Evolutionary conservation across 1,140 invertebrate species (phyloP).

Genomic region (Caenorhabditis latens): DNA sequence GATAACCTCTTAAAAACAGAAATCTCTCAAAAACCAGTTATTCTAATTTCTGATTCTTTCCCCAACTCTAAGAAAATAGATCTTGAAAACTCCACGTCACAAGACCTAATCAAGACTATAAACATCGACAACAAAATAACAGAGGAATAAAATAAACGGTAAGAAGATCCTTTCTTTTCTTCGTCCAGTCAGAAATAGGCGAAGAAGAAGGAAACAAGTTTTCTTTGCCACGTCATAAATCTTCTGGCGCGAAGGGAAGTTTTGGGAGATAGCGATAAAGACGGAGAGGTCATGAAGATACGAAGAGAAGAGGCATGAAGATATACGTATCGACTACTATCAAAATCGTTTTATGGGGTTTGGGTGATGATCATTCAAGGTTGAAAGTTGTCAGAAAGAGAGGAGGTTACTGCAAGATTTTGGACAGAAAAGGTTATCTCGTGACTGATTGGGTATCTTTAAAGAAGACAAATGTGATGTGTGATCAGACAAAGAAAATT

Average conservation of each 20-base stretch:
- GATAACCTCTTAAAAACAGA: too few species aligned
- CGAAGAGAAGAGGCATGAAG: neutral
- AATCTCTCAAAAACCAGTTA: too few species aligned
- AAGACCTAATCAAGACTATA: too few species aligned
- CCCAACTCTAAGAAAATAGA: too few species aligned
- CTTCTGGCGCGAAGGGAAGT: neutral
- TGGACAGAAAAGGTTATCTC: neutral
- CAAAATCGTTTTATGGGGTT: neutral
- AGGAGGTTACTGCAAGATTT: neutral
- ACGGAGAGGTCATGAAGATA: neutral
- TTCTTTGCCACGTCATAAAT: conserved; percentile 13
- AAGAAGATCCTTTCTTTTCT: too few species aligned
- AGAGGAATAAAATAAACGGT: too few species aligned
- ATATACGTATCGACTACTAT: too few species aligned
- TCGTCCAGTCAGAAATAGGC: too few species aligned
- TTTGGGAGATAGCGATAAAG: neutral
- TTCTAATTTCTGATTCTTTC: too few species aligned
- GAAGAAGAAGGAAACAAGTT: neutral
- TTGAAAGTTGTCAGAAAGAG: neutral
- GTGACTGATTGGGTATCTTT: neutral
- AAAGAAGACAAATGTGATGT: neutral
- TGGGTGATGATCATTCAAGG: conserved; percentile 5
- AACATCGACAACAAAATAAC: too few species aligned
- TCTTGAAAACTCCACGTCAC: too few species aligned
- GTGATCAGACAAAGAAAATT: too few species aligned